Percentiles rank a stretch among this genome's conserved stretches.
Conservation (phyloP, 2,797 vertebrate genomes). For the Alauda arvensis region DNA sequence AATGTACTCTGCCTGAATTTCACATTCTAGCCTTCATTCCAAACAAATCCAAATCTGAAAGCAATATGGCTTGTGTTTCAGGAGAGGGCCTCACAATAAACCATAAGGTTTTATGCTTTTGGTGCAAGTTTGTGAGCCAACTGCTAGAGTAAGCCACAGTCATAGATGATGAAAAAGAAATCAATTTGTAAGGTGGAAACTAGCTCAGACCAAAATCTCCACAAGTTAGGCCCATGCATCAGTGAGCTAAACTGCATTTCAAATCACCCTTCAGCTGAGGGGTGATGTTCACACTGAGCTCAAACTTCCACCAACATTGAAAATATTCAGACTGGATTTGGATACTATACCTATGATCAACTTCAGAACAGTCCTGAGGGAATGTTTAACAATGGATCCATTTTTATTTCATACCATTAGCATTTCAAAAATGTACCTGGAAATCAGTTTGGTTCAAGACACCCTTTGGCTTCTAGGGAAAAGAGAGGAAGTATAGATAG, state of each 20-base stretch:
- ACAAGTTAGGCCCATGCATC: not conserved
- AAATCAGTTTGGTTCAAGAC: not conserved
- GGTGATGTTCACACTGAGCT: not conserved
- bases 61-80: not conserved
- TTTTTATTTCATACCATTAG: not conserved
- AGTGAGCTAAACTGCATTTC: not conserved
- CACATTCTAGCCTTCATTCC: not conserved
- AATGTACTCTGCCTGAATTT: not conserved
- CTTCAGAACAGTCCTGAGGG: not conserved
- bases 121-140: not conserved
- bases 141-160: not conserved
- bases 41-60: not conserved
- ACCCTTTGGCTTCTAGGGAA: not conserved
- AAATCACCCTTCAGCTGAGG: not conserved
- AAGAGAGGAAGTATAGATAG: not conserved
- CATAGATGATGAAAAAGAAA: not conserved
- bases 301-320: not conserved
- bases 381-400: not conserved
- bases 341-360: accelerated
- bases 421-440: not conserved
- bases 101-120: not conserved
- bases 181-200: not conserved
- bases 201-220: not conserved
- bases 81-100: not conserved
- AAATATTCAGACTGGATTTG: not conserved